Conservation (phyloP, 2,797 vertebrate species). For the Lophius americanus region DNA sequence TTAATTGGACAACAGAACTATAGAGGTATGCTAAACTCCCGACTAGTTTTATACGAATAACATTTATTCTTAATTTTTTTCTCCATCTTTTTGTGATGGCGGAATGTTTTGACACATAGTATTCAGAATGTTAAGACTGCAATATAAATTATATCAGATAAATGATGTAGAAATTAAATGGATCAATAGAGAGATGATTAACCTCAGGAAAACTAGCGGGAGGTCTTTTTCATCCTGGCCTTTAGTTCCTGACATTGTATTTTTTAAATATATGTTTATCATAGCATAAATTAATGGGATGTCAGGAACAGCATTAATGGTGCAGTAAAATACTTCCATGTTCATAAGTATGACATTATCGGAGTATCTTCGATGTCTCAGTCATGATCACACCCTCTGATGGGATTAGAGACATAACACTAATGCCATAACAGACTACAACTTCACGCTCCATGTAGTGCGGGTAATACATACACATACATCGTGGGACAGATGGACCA, state of each 20-base stretch:
- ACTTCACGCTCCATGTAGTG: conserved; percentile 28
- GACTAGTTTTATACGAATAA: no score
- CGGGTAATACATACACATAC: conserved; percentile 16
- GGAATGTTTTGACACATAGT: no score
- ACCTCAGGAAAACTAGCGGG: not conserved
- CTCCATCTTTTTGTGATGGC: no score
- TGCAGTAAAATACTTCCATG: conserved; percentile 5
- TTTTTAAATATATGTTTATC: not conserved
- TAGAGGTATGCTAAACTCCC: no score
- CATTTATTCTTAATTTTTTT: no score
- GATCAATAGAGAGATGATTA: not conserved
- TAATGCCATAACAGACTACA: conserved; percentile 1
- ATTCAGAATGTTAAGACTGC: no score
- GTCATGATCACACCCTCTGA: conserved; percentile 3
- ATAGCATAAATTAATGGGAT: not conserved
- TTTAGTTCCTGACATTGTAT: not conserved
- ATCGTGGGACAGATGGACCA: conserved; percentile 27
- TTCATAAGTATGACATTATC: conserved; percentile 16
- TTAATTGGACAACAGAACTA: no score
- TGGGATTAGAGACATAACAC: conserved; percentile 3
- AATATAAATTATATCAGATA: not conserved
- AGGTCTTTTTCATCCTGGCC: not conserved
- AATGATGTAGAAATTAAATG: not conserved
- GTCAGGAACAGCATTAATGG: conserved; percentile 9
- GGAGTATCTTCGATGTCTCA: conserved; percentile 6